Base-by-base conservation (phyloP, 2,113 vertebrate species). In the Equus quagga region DNA sequence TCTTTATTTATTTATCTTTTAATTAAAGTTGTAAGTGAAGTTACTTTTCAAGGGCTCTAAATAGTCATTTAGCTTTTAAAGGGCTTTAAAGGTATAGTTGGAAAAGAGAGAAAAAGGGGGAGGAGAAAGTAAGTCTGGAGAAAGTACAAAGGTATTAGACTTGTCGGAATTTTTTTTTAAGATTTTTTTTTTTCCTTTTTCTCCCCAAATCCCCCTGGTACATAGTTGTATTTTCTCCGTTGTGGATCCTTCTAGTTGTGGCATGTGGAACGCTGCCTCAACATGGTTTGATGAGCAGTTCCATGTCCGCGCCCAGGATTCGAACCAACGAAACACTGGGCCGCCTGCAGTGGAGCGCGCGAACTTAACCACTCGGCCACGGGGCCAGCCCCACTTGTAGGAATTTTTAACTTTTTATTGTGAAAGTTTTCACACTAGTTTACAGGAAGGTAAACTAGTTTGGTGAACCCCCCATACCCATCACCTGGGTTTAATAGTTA, bases 381-480 rank as follows among this genome's bases (percentile, higher is more conserved):
- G 36, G 36, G 36, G 36, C 36, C 36, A 41, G 36, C 36, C 36
- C 36, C 36, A 41, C 36, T 92, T 87, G n/a, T 67, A 86, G 49
- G 36, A 70, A 54, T 97, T 96, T 86, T 64, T 87, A 92, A 81
- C 17, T 70, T 96, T 89, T 78, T 88, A 60, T 91, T 83, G 58
- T 75, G 28, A 82, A 95, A 44, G 62, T 82, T 96, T 94, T 95
- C 46, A 81, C 41, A 89, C 19, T 96, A 90, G 56, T 83, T 92
- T 94, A 82, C 23, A 95, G 54, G 89, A 88, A 88, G 84, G 33
- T 90, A n/a, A 21, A 44, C 26, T 69, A 64, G n/a, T 75, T 2
- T 62, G 58, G 67, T 69, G 11, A 46, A 41, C 18, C 36, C 8
- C 17, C 19, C 8, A 44, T 89, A 78, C 28, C 12, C n/a, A 81